Conservation (phyloP, 1,140 invertebrate genomes). For the Bombus breviceps region DNA sequence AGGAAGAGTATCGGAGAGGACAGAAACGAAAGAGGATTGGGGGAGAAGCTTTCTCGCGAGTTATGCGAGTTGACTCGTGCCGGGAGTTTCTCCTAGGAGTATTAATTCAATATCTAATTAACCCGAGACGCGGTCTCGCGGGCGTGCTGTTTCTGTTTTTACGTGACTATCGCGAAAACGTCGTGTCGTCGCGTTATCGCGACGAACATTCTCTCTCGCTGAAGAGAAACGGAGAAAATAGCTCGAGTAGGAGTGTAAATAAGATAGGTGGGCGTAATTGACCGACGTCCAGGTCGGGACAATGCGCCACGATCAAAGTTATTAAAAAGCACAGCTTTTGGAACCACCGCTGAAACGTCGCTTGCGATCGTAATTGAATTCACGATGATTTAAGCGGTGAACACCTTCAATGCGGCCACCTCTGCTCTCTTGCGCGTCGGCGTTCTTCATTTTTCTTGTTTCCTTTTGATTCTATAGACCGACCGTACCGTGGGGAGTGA, state of each 20-base stretch:
- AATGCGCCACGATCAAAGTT: slow-evolving; percentile 7
- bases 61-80: not conserved
- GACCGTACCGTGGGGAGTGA: not conserved
- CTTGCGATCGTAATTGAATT: slow-evolving; percentile 32
- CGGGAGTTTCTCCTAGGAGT: slow-evolving; percentile 58
- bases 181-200: slow-evolving; percentile 32
- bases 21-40: slow-evolving; percentile 20
- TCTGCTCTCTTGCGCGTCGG: not conserved
- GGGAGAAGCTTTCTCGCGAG: slow-evolving; percentile 58
- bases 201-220: not conserved
- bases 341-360: not conserved
- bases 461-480: not conserved
- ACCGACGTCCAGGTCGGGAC: slow-evolving; percentile 7
- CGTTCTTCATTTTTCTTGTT: not conserved
- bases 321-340: slow-evolving; percentile 37
- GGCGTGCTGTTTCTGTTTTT: slow-evolving; percentile 65
- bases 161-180: slow-evolving; percentile 63
- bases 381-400: not conserved
- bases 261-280: slow-evolving; percentile 54
- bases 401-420: not conserved
- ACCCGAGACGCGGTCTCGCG: slow-evolving; percentile 50
- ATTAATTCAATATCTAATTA: slow-evolving; percentile 73
- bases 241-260: slow-evolving; percentile 52
- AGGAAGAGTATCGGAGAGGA: not conserved
- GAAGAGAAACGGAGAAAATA: slow-evolving; percentile 17